Conservation (phyloP, 2,113 vertebrate species). For the Struthio camelus region DNA sequence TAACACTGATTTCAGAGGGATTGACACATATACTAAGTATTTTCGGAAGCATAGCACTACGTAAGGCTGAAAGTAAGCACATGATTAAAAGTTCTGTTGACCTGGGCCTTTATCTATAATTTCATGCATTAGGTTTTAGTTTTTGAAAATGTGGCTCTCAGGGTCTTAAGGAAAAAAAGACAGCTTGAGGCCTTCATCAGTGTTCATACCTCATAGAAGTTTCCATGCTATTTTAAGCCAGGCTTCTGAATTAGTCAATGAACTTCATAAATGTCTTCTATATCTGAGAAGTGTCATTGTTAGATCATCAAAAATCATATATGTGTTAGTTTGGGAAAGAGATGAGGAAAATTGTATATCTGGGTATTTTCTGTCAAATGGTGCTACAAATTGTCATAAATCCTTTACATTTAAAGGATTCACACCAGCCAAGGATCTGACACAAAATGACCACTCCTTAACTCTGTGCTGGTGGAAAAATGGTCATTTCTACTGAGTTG, state of each 20-base stretch:
- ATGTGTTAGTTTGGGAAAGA: background rate
- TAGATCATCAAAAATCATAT: background rate
- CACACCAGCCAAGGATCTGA: background rate
- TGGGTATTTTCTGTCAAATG: background rate
- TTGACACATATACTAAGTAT: background rate
- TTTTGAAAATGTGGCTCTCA: background rate
- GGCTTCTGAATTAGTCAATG: background rate
- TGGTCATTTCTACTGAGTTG: background rate
- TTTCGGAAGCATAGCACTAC: background rate
- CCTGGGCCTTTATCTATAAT: background rate
- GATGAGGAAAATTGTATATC: background rate
- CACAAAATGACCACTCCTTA: background rate
- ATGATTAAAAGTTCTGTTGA: background rate
- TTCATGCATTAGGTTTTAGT: background rate
- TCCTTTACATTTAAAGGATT: background rate
- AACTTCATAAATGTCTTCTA: background rate
- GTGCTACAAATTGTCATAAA: background rate
- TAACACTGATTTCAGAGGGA: background rate
- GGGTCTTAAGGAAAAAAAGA: rapidly evolving
- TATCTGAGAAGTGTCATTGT: background rate
- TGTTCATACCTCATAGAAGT: background rate
- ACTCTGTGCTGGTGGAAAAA: background rate
- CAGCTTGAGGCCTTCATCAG: background rate
- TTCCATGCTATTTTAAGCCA: background rate
- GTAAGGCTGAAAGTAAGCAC: background rate